Evolutionary conservation across 2,797 vertebrate genomes (phyloP).

Genomic region (Syngnathus rostellatus): DNA sequence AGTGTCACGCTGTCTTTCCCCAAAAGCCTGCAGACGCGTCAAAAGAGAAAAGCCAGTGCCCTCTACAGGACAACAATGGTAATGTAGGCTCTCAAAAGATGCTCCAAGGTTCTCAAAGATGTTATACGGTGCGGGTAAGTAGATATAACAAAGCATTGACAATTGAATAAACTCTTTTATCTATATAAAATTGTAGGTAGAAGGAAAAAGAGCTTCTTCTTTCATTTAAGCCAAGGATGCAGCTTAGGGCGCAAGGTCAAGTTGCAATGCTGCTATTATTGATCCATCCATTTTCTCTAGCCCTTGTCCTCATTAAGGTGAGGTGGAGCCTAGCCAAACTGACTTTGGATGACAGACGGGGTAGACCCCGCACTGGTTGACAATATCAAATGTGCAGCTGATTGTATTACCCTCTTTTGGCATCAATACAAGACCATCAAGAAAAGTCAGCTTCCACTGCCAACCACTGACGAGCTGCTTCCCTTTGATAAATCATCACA

Average conservation of each 20-base stretch:
- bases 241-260: background rate
- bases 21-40: constrained; percentile 6
- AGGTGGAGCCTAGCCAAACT: background rate
- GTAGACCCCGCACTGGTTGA: background rate
- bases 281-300: background rate
- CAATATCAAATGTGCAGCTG: constrained; percentile 3
- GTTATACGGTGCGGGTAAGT: background rate
- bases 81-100: background rate
- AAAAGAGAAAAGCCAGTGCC: constrained; percentile 62
- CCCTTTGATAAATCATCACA: constrained; percentile 30
- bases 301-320: background rate
- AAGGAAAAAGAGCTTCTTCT: background rate
- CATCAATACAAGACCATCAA: constrained; percentile 43
- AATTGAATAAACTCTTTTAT: too few species aligned
- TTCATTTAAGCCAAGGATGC: background rate
- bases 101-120: background rate
- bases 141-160: background rate
- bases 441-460: constrained; percentile 26
- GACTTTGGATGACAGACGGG: background rate
- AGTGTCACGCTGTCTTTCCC: constrained; percentile 11
- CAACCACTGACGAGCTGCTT: constrained; percentile 19
- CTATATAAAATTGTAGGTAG: background rate
- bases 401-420: constrained; percentile 27
- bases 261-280: background rate
- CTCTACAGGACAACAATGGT: constrained; percentile 51